Conservation (phyloP, 2,113 vertebrate species). For the Silurus asotus region DNA sequence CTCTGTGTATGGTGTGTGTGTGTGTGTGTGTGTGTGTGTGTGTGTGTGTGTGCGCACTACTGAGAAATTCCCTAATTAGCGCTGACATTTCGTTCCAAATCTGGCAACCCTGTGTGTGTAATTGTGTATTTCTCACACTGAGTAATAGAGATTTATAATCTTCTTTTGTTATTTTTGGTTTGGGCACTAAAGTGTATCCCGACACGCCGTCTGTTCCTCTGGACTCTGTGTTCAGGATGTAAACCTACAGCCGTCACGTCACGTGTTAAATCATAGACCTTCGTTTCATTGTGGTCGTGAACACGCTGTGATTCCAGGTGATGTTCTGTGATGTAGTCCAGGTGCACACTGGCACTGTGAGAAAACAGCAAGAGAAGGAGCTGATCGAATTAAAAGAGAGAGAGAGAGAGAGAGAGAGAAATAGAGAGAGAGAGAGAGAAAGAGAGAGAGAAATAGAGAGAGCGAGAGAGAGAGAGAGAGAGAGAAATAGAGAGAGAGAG, state of each 20-base stretch:
- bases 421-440: not conserved
- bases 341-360: not conserved
- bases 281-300: not conserved
- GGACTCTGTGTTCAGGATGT: not conserved
- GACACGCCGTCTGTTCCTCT: not conserved
- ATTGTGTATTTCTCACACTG: conserved; percentile 29
- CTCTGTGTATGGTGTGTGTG: too few species aligned
- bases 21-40: not conserved
- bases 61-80: conserved; percentile 11
- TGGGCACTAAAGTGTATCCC: not conserved
- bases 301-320: not conserved
- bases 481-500: not conserved
- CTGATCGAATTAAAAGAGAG: not conserved
- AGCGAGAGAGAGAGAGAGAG: not conserved
- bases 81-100: conserved; percentile 18
- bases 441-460: not conserved
- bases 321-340: not conserved
- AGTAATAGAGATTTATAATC: conserved; percentile 18
- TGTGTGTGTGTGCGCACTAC: not conserved
- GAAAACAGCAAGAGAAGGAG: not conserved
- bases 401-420: not conserved
- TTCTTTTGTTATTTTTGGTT: not conserved
- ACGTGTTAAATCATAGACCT: too few species aligned
- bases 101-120: conserved; percentile 32
- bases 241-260: not conserved